Evolutionary conservation across 2,797 vertebrate species (phyloP), one percentile per base, ranked within the genome.

Genomic region (Distichodus sexfasciatus): DNA sequence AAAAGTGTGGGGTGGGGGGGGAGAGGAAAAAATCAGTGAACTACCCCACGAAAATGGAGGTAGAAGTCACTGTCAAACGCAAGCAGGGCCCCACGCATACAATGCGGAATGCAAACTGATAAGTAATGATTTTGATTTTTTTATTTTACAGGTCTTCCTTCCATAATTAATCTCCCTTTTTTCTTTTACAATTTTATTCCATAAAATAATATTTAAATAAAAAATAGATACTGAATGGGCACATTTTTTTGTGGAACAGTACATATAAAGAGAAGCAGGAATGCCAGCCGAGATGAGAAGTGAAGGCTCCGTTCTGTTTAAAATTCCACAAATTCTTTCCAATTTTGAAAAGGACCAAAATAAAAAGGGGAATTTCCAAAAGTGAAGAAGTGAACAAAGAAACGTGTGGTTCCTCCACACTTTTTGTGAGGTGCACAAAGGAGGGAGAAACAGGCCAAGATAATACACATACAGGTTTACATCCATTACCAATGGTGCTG

Each of bases 1-100:
- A 89, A 83, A 66, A 54, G 57, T 40, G 31, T 14, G 8, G 28
- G 35, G 44, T 26, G 29, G n/a, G n/a, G 47, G 48, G 48, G 36
- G 44, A 14, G 53, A 43, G 46, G 53, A 7, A 41, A 44, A 29
- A 72, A 50, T 58, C 46, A 72, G 53, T 26, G 44, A 36, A 44
- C 23, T 59, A 40, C 48, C 62, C 40, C 51, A 50, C 48, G 35
- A 68, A n/a, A 77, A 74, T 64, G 36, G 31, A 40, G 43, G 55
- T 14, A 43, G 57, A 19, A 47, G 31, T 11, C 21, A 21, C 14
- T 17, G 19, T 54, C 43, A 82, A 76, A 82, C 75, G 70, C 64
- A 70, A 29, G 35, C 54, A 54, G 51, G 14, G 23, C 55, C 36
- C 1, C n/a, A n/a, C n/a, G n/a, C n/a, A n/a, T n/a, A n/a, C n/a